Evolutionary conservation across 1,140 invertebrate species (phyloP).

Genomic region (Bombyx mandarina): DNA sequence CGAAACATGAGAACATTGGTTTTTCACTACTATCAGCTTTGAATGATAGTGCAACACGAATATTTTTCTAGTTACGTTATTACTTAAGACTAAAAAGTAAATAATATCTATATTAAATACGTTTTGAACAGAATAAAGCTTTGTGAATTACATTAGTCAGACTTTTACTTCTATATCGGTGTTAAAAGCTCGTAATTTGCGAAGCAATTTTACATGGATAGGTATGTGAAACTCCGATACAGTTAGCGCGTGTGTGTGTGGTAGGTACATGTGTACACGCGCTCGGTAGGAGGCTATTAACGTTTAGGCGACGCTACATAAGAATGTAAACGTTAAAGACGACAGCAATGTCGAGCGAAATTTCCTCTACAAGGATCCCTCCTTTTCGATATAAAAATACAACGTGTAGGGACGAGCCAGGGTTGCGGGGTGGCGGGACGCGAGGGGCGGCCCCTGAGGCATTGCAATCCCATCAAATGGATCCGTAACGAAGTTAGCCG

Average conservation of each 20-base stretch:
- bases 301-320: conserved; percentile 64
- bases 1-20: neutral
- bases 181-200: conserved; percentile 51
- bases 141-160: no score
- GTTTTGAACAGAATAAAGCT: no score
- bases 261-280: conserved; percentile 23
- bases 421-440: conserved; percentile 32
- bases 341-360: conserved; percentile 31
- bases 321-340: conserved; percentile 64
- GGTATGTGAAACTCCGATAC: no score
- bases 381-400: conserved; percentile 55
- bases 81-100: no score
- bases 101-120: no score
- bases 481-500: conserved; percentile 68
- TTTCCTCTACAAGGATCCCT: conserved; percentile 15
- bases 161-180: conserved; percentile 33
- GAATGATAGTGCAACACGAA: neutral
- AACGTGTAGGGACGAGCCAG: conserved; percentile 38
- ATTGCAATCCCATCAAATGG: conserved; percentile 72
- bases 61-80: no score
- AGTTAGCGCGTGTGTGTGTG: neutral
- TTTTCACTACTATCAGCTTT: neutral
- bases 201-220: conserved; percentile 14
- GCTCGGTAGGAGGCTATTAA: conserved; percentile 57
- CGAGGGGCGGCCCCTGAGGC: conserved; percentile 42